Percentiles rank a stretch among this genome's conserved stretches.
These are phyloP conservation scores for Prunella fulvescens DNA, from an alignment of 2,113 vertebrate species.

Conservation along the genomic window DNA sequence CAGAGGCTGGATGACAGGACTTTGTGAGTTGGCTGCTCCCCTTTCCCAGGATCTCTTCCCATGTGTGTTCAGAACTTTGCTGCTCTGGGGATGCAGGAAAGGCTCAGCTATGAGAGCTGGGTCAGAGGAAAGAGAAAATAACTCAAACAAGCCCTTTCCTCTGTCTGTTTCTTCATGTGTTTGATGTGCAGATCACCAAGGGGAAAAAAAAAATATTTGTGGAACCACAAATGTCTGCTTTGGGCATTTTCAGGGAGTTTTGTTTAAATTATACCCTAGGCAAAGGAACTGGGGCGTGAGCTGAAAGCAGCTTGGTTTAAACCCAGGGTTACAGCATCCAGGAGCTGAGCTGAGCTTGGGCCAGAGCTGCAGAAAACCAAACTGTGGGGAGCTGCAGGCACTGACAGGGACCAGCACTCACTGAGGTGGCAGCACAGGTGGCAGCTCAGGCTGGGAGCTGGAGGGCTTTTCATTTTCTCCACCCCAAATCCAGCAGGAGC, in stretches of 20 bases:
- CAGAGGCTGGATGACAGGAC: background rate
- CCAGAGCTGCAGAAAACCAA: background rate
- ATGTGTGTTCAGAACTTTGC: background rate
- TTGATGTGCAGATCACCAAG: background rate
- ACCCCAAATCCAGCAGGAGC: background rate
- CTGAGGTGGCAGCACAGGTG: accelerated
- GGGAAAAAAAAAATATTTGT: background rate
- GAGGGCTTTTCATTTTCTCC: background rate
- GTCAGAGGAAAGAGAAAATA: background rate
- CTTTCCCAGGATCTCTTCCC: background rate
- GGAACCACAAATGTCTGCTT: background rate
- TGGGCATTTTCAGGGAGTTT: background rate
- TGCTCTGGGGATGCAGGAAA: accelerated
- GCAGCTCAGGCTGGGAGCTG: background rate
- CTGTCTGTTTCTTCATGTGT: background rate
- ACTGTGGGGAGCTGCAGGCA: background rate
- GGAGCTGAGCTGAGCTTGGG: background rate
- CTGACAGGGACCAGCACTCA: accelerated
- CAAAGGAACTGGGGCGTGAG: background rate
- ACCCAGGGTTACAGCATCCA: background rate
- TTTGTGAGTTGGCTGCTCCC: background rate
- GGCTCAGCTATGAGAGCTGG: background rate
- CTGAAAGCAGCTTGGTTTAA: background rate
- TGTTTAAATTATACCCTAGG: background rate
- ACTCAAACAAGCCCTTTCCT: background rate